These are phyloP conservation scores for Patiria pectinifera DNA, from an alignment of 53 echinoderm and acorn worm genomes.

Conservation along the genomic window DNA sequence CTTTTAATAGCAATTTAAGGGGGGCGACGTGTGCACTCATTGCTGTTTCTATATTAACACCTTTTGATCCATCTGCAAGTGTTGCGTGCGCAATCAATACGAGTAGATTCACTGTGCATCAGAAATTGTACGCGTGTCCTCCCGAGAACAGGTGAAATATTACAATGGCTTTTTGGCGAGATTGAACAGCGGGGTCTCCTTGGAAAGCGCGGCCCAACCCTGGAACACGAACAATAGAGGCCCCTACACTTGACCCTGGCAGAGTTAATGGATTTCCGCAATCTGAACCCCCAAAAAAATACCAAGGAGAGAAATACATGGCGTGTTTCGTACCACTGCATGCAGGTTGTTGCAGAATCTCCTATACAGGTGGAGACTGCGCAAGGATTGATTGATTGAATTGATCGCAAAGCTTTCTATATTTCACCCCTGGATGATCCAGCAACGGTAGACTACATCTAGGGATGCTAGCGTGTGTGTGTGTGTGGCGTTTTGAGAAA, in stretches of 20 bases:
- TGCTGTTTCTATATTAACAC: conserved; percentile 15
- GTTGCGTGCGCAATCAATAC: conserved; percentile 46
- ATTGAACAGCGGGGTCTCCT: neutral
- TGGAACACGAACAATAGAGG: conserved; percentile 36
- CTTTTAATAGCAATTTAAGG: neutral
- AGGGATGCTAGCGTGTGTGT: neutral
- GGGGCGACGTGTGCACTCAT: conserved; percentile 4
- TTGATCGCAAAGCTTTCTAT: conserved; percentile 16
- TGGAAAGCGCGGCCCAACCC: neutral
- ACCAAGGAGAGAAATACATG: neutral
- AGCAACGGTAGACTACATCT: neutral
- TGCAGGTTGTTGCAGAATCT: neutral
- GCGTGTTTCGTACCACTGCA: neutral
- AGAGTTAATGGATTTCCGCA: conserved; percentile 58
- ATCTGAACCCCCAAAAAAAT: neutral
- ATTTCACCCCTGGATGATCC: neutral
- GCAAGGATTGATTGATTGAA: conserved; percentile 32
- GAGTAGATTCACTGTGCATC: conserved; percentile 9
- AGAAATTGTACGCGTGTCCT: conserved; percentile 31
- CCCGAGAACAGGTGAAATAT: conserved; percentile 30
- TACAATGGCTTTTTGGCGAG: conserved; percentile 19
- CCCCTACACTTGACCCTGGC: conserved; percentile 36
- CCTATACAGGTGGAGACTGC: conserved; percentile 19
- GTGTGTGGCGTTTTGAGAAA: neutral
- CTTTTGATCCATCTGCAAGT: neutral